Evolutionary conservation across 2,797 vertebrate species (phyloP).

Genomic region (Melanotaenia nigrans): DNA sequence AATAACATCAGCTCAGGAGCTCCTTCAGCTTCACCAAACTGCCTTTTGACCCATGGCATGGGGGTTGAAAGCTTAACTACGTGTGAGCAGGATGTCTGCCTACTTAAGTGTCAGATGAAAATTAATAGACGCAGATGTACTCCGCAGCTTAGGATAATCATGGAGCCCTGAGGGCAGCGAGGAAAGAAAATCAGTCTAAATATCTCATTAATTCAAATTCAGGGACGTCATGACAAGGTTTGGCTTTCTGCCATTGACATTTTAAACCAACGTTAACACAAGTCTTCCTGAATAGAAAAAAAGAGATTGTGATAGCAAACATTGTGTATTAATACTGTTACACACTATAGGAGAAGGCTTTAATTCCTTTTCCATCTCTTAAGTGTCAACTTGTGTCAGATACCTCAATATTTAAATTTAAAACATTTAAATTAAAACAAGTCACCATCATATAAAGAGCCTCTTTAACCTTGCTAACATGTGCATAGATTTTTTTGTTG

Average conservation of each 20-base stretch:
- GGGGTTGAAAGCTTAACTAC: slow-evolving; percentile 46
- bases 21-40: slow-evolving; percentile 41
- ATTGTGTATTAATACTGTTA: slow-evolving; percentile 43
- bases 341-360: slow-evolving; percentile 21
- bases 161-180: slow-evolving; percentile 52
- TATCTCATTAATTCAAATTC: slow-evolving; percentile 80
- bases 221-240: slow-evolving; percentile 62
- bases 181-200: slow-evolving; percentile 72
- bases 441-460: background rate
- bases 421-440: background rate
- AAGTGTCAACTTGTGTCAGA: slow-evolving; percentile 28
- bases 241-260: slow-evolving; percentile 62
- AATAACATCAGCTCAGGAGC: slow-evolving; percentile 20
- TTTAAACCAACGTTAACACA: slow-evolving; percentile 68
- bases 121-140: slow-evolving; percentile 77
- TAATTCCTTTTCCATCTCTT: slow-evolving; percentile 3
- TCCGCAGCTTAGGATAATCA: slow-evolving; percentile 74
- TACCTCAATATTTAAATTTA: slow-evolving; percentile 20
- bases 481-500: too few species aligned
- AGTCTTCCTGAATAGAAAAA: slow-evolving; percentile 65
- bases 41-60: slow-evolving; percentile 47
- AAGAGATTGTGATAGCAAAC: slow-evolving; percentile 44
- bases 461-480: background rate
- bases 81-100: slow-evolving; percentile 54
- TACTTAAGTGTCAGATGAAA: slow-evolving; percentile 73